Base-by-base conservation (phyloP, 2,113 vertebrate genomes). In the Typhlomys cinereus region DNA sequence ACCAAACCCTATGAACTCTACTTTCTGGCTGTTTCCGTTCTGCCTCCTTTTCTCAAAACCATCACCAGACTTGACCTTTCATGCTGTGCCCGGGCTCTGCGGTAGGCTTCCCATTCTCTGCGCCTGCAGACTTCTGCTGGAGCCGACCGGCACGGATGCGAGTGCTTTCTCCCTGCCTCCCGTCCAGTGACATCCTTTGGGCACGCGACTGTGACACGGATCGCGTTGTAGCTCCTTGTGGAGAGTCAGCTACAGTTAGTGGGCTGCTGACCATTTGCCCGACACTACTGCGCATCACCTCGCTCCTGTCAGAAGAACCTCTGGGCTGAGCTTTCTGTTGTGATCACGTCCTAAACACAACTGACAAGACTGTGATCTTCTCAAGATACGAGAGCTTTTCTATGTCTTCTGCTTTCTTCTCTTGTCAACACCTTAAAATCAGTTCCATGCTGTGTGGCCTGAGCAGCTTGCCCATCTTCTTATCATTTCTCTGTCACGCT, bases 341-440 rank as follows among this genome's bases (percentile, higher is more conserved):
- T 71, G 39, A 29, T 79, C 66, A 74, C 10, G 39, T 75, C 31
- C 79, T 74, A 88, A 76, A 85, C 39, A 91, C 78, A 90, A 74
- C 41, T 29, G 3, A 67, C 21, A 62, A 73, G 70, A 82, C 27
- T 1, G 4, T 78, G 76, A 54, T 66, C 67, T 80, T 92, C 88
- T 64, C 3, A 31, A 88, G 57, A 80, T 12, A 75, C 4, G n/a
- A n/a, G n/a, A 52, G 48, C 57, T 29, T 88, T 61, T 36, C 41
- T 74, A n/a, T 31, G 18, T 71, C n/a, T 86, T 34, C 66, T 92
- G 20, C 15, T 85, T 82, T 69, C 15, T 86, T 20, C 41, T 46
- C 50, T 31, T 27, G 46, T 62, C 41, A 41, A 59, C 7, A 84
- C 21, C 3, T 67, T 18, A 57, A 57, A 57, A 57, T 17, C 54